Conservation (phyloP, 2,888 invertebrate genomes). For the Heliconius charithonia region DNA sequence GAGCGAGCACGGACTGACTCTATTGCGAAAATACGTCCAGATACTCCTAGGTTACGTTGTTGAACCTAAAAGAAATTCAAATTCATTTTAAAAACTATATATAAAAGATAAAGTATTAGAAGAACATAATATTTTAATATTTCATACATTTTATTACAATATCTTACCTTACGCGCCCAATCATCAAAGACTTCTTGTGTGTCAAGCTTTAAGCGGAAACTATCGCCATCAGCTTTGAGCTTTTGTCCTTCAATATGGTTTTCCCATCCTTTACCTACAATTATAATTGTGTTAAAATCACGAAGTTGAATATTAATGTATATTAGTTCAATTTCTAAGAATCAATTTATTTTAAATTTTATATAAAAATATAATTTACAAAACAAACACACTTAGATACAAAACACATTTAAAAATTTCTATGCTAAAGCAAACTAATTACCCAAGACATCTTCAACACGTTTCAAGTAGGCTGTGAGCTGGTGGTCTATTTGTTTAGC, state of each 20-base stretch:
- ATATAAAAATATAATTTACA: background rate
- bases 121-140: background rate
- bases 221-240: constrained; percentile 98
- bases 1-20: constrained; percentile 91
- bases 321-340: background rate
- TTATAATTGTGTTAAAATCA: background rate
- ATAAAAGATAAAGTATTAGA: too few relatives aligned
- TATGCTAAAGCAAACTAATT: constrained; percentile 49
- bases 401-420: background rate
- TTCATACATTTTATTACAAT: background rate
- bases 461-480: constrained; percentile 96
- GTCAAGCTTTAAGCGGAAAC: constrained; percentile 97
- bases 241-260: constrained; percentile 99
- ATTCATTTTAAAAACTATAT: too few relatives aligned
- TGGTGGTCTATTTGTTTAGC: constrained; percentile 99
- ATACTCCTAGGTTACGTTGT: constrained; percentile 96
- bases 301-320: background rate
- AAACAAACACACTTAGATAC: background rate
- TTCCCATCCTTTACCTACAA: constrained; percentile 96
- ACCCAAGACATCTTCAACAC: constrained; percentile 99
- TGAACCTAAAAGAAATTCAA: constrained; percentile 85
- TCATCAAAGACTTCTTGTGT: constrained; percentile 99
- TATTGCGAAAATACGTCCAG: constrained; percentile 96
- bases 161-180: constrained; percentile 92
- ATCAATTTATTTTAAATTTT: background rate